phyloP scores from a whole-genome alignment of 2,888 invertebrate species.

The Cheilosia pagana region DNA sequence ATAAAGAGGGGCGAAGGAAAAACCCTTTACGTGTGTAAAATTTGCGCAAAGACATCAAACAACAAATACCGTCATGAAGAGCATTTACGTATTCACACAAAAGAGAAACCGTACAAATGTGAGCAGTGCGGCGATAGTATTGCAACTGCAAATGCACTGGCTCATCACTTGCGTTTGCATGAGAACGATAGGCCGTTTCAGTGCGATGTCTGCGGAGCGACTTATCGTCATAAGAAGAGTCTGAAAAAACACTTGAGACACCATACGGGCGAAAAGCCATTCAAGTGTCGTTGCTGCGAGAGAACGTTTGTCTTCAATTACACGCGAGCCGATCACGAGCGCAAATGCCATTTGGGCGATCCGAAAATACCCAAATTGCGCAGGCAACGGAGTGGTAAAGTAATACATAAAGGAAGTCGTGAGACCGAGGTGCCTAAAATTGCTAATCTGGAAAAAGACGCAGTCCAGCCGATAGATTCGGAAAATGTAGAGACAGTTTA shows the following conservation, averaged over 20 bases:
- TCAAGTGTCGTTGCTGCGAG: slow-evolving; percentile 61
- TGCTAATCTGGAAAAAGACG: not conserved
- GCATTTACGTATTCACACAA: slow-evolving; percentile 64
- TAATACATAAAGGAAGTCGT: not conserved
- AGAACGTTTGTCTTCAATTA: slow-evolving; percentile 58
- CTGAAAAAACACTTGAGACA: slow-evolving; percentile 61
- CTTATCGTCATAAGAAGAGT: slow-evolving; percentile 67
- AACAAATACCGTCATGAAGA: slow-evolving; percentile 66
- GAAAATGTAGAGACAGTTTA: not conserved
- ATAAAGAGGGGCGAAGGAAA: slow-evolving; percentile 51
- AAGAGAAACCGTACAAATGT: slow-evolving; percentile 64
- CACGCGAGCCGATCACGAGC: slow-evolving; percentile 58
- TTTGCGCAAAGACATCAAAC: slow-evolving; percentile 68
- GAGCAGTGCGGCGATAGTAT: slow-evolving; percentile 56
- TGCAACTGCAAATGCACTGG: slow-evolving; percentile 60
- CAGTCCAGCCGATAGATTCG: not conserved
- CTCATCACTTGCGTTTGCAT: slow-evolving; percentile 67
- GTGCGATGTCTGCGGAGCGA: slow-evolving; percentile 63
- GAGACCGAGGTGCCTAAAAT: not conserved
- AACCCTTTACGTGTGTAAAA: slow-evolving; percentile 63
- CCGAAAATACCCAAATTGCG: not conserved
- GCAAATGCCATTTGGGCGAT: slow-evolving; percentile 52
- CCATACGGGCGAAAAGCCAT: slow-evolving; percentile 62
- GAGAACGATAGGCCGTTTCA: slow-evolving; percentile 62
- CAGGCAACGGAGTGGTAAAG: not conserved